Conservation (phyloP, 2,888 invertebrate genomes). For the Serripes groenlandicus region DNA sequence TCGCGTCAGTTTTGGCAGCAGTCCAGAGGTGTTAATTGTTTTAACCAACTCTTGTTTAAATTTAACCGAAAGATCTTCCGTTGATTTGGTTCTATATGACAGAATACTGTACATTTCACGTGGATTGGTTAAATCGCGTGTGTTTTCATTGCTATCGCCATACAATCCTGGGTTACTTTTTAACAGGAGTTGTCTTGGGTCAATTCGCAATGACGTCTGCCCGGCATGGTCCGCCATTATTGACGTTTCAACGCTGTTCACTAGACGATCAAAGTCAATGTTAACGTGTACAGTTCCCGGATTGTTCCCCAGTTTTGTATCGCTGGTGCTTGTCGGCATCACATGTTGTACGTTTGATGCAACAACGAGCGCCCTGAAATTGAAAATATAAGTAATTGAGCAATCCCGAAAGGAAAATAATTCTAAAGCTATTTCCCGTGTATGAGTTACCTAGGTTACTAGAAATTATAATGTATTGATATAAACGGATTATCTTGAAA, state of each 20-base stretch:
- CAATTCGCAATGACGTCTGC: slow-evolving; percentile 29
- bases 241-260: slow-evolving; percentile 66
- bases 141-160: slow-evolving; percentile 7
- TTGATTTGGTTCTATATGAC: slow-evolving; percentile 62
- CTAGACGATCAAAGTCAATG: slow-evolving; percentile 68
- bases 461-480: too few relatives aligned
- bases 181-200: slow-evolving; percentile 63
- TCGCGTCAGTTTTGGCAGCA: slow-evolving; percentile 59
- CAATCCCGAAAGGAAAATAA: too few relatives aligned
- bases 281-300: slow-evolving; percentile 29
- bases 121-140: slow-evolving; percentile 66
- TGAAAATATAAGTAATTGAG: too few relatives aligned
- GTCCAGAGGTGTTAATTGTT: slow-evolving; percentile 52
- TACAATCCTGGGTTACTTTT: slow-evolving; percentile 67
- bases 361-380: background rate
- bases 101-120: slow-evolving; percentile 69
- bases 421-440: too few relatives aligned
- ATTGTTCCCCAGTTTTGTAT: slow-evolving; percentile 43
- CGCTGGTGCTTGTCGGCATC: background rate
- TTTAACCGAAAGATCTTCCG: slow-evolving; percentile 56
- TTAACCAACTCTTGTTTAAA: slow-evolving; percentile 61
- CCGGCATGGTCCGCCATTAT: slow-evolving; percentile 62
- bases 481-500: too few relatives aligned
- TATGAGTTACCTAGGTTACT: too few relatives aligned
- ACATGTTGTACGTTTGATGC: slow-evolving; percentile 17